Evolutionary conservation across 2,888 invertebrate species (phyloP).

Genomic region (Temnothorax rugatulus): DNA sequence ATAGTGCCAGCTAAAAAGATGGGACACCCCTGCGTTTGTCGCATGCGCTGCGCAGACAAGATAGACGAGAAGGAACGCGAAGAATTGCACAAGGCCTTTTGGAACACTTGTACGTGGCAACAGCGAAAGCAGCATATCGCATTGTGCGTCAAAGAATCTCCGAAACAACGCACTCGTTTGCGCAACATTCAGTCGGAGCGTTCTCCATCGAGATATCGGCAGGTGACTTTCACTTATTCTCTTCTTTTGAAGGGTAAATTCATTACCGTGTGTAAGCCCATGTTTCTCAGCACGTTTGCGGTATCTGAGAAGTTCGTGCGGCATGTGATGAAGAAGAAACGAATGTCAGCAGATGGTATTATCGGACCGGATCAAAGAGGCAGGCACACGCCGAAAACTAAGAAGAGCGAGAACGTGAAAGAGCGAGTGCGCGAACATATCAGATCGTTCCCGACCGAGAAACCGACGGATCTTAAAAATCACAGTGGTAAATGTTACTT

Average conservation of each 20-base stretch:
- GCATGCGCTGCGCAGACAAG: constrained; percentile 77
- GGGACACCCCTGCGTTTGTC: constrained; percentile 79
- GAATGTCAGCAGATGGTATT: constrained; percentile 75
- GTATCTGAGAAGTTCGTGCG: constrained; percentile 80
- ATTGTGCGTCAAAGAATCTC: constrained; percentile 78
- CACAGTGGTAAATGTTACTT: constrained; percentile 70
- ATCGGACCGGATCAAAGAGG: constrained; percentile 78
- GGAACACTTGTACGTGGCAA: constrained; percentile 78
- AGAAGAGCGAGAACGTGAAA: constrained; percentile 77
- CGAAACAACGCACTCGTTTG: constrained; percentile 78
- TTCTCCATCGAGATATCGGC: constrained; percentile 63
- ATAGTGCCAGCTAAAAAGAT: constrained; percentile 78
- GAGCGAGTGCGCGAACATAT: constrained; percentile 78
- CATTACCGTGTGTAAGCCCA: constrained; percentile 79
- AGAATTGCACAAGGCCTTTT: constrained; percentile 77
- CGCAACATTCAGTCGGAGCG: constrained; percentile 70
- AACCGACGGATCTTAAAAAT: constrained; percentile 70
- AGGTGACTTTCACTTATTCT: constrained; percentile 78
- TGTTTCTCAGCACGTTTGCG: constrained; percentile 80
- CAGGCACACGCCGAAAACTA: constrained; percentile 78
- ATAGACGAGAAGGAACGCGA: constrained; percentile 74
- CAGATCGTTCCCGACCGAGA: constrained; percentile 75
- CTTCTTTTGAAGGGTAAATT: constrained; percentile 74
- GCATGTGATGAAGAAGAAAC: constrained; percentile 78
- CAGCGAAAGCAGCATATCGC: constrained; percentile 79